Evolutionary conservation across 92 coral and sea anemone genomes (phyloP).

Genomic region (Parazoanthus swiftii): DNA sequence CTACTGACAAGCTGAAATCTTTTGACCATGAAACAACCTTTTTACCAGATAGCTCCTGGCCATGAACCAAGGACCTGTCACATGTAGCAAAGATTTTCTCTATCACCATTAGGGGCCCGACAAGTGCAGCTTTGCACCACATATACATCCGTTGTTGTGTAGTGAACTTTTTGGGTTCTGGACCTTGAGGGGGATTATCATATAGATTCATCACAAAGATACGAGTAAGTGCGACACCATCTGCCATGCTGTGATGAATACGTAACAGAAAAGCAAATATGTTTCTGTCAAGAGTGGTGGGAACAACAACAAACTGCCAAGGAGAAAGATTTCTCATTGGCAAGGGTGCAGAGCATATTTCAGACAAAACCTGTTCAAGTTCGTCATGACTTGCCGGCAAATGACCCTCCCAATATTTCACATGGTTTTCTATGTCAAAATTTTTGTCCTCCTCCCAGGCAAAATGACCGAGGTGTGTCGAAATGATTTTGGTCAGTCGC

Average conservation of each 20-base stretch:
- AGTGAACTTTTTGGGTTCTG: constrained; percentile 84
- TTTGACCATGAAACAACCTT: constrained; percentile 89
- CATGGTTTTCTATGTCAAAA: constrained; percentile 78
- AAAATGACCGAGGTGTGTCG: constrained; percentile 69
- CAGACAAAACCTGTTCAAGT: constrained; percentile 69
- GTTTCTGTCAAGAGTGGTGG: constrained; percentile 70
- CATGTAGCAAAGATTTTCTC: constrained; percentile 67
- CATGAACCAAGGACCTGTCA: constrained; percentile 82
- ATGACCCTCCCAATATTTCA: constrained; percentile 72
- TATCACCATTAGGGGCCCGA: constrained; percentile 75
- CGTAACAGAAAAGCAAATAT: constrained; percentile 78
- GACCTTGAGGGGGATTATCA: constrained; percentile 76
- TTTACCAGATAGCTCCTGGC: constrained; percentile 79
- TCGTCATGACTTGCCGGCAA: constrained; percentile 66
- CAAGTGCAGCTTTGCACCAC: constrained; percentile 92
- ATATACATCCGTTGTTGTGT: constrained; percentile 84
- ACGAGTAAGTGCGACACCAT: constrained; percentile 89
- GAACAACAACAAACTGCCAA: constrained; percentile 91
- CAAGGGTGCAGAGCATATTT: constrained; percentile 72
- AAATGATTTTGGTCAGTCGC: constrained; percentile 77
- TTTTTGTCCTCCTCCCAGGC: constrained; percentile 88
- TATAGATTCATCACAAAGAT: constrained; percentile 84
- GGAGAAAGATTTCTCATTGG: constrained; percentile 63
- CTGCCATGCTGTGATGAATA: constrained; percentile 92
- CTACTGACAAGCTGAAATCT: constrained; percentile 76